Evolutionary conservation across 2,113 vertebrate genomes (phyloP), one percentile per base, ranked within the genome.

Genomic region (Saguinus imperator): DNA sequence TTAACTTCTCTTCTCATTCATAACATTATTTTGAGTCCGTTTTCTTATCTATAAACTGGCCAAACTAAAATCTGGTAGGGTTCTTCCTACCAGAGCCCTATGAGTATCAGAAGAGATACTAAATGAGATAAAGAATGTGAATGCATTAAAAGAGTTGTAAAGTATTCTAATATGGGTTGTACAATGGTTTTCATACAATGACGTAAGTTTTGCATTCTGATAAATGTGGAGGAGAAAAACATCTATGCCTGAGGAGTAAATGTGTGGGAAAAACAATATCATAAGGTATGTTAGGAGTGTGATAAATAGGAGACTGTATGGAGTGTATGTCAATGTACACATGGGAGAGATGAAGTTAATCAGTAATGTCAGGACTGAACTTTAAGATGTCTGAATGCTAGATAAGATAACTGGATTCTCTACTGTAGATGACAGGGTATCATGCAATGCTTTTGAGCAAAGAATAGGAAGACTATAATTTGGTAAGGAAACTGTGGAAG

Each of bases 301-400:
- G 8, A n/a, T 52, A 2, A 43, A 21, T 13, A 40, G n/a, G 83
- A 72, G 20, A 43, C 6, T 45, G 3, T 43, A 21, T 1, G 2
- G 20, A 43, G 6, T 45, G 3, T 43, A 18, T 1, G 2, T 52
- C 8, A 40, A 2, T 48, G 18, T 13, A 14, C 1, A 21, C 6
- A 6, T 9, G 4, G 25, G 84, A 75, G 27, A 72, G 32, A 89
- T 43, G 17, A 91, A 40, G 32, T 40, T 79, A 21, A 32, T 37
- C 8, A n/a, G 13, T 25, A 18, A 48, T 6, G 3, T 68, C n/a
- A 55, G 32, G 52, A 8, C 18, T 43, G 37, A 45, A 50, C 27
- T 66, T 35, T 9, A 14, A 66, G 27, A 5, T 1, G 0, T 32
- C 35, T 40, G 13, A 66, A 68, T 45, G 57, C 29, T 17, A 9